Conservation (phyloP, 2,888 invertebrate species). For the Calameuta filiformis region DNA sequence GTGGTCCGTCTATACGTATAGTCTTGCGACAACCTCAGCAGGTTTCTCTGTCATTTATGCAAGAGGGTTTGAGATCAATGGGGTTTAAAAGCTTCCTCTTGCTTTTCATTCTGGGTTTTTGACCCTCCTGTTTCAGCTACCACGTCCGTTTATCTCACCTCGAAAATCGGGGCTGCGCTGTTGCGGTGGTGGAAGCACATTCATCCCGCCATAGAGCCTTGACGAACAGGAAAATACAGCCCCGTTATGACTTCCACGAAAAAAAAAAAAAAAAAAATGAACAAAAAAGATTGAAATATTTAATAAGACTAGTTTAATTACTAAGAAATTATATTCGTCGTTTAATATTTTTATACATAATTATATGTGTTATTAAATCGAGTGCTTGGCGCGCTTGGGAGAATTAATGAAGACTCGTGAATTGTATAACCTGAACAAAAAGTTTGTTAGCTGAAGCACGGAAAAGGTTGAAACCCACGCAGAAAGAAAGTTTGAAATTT, state of each 20-base stretch:
- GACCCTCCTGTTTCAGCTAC: conserved; percentile 11
- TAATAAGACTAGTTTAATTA: neutral
- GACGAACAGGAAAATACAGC: neutral
- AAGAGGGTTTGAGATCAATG: conserved; percentile 40
- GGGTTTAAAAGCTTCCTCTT: conserved; percentile 42
- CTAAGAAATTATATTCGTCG: neutral
- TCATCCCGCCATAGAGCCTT: neutral
- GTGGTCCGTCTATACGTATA: neutral
- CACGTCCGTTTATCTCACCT: neutral
- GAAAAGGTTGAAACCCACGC: neutral
- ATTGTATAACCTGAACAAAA: neutral
- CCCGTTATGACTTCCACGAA: neutral
- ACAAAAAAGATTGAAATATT: neutral
- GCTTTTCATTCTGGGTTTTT: conserved; percentile 38
- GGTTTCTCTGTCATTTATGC: conserved; percentile 33
- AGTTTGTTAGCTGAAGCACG: neutral
- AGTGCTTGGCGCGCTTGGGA: neutral
- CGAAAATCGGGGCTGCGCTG: neutral
- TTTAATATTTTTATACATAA: neutral
- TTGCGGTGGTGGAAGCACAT: neutral
- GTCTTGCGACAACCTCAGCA: neutral
- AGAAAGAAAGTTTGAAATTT: neutral
- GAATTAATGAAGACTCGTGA: neutral
- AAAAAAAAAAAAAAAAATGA: neutral
- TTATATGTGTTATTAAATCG: neutral